Conservation (phyloP, 1,140 invertebrate species). For the Marisa cornuarietis region DNA sequence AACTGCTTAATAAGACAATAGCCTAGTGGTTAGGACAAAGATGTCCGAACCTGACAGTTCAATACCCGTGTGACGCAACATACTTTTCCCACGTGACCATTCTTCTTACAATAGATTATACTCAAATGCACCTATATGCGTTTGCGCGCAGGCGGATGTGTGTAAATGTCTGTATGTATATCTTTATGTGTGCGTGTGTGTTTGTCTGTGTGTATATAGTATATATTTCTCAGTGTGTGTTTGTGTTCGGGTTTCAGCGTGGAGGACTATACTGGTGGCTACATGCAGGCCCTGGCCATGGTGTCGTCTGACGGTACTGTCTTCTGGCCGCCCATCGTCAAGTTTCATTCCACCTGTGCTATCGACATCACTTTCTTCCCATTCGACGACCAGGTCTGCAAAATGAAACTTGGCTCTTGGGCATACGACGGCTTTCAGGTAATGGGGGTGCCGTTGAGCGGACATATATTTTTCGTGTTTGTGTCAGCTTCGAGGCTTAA, state of each 20-base stretch:
- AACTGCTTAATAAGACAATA: no score
- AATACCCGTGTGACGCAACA: no score
- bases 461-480: no score
- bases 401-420: constrained; percentile 79
- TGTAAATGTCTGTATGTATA: background rate
- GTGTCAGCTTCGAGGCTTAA: no score
- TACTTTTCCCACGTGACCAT: background rate
- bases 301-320: constrained; percentile 54
- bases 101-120: no score
- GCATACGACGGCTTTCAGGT: constrained; percentile 60
- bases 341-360: constrained; percentile 73
- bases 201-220: background rate
- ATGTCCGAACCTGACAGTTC: no score
- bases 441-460: background rate
- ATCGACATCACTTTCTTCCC: constrained; percentile 99
- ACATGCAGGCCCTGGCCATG: constrained; percentile 67
- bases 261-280: constrained; percentile 64
- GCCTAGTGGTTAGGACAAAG: no score
- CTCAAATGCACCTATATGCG: background rate
- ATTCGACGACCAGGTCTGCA: constrained; percentile 97
- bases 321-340: constrained; percentile 62
- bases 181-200: background rate
- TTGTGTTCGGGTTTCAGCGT: constrained; percentile 38
- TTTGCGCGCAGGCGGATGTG: background rate
- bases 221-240: background rate